Conservation (phyloP, 2,797 vertebrate genomes). For the Heliangelus exortis region DNA sequence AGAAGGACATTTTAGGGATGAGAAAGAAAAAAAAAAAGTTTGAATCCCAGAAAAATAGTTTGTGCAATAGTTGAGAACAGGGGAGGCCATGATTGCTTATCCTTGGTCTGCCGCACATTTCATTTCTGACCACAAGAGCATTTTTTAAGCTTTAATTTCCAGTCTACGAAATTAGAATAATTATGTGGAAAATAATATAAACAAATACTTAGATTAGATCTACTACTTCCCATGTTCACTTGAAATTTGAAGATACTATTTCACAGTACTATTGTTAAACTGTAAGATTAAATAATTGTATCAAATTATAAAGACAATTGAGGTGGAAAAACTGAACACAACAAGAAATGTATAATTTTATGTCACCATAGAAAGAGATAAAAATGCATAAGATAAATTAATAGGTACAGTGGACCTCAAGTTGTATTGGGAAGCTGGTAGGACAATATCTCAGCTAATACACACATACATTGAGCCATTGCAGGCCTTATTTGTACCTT, state of each 20-base stretch:
- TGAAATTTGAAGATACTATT: not conserved
- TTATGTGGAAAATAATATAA: not conserved
- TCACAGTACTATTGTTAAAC: not conserved
- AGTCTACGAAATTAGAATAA: not conserved
- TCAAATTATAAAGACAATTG: not conserved
- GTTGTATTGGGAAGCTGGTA: not conserved
- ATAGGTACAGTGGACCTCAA: not conserved
- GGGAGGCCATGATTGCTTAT: not conserved
- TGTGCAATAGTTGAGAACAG: not conserved
- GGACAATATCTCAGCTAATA: not conserved
- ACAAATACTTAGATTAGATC: not conserved
- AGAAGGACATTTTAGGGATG: not conserved
- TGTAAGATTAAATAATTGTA: not conserved
- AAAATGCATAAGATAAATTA: not conserved
- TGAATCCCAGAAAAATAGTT: not conserved
- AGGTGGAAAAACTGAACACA: not conserved
- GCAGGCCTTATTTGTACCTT: not conserved
- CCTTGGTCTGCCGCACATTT: not conserved
- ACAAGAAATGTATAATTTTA: not conserved
- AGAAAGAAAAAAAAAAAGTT: not conserved
- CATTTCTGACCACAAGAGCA: not conserved
- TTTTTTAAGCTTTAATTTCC: not conserved
- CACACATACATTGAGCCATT: rapidly evolving
- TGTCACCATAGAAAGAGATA: not conserved
- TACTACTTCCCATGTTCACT: not conserved